Evolutionary conservation across 2,797 vertebrate genomes (phyloP), one percentile per base, ranked within the genome.

Genomic region (Triplophysa bombifrons): DNA sequence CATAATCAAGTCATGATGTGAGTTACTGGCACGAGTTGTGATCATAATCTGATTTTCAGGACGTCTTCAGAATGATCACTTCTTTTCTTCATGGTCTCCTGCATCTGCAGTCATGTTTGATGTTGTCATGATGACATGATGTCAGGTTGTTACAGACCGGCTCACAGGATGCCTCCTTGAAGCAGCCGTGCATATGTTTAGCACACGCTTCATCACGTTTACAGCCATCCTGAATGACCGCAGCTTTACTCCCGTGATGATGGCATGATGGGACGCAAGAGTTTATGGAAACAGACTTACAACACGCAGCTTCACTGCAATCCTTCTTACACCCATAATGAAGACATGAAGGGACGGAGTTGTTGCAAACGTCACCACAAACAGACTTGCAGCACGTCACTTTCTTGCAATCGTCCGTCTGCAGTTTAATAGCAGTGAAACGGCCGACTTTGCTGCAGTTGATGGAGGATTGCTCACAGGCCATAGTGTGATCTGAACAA

Each of bases 41-140:
- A 58, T 58, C 55, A 58, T 11, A 58, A 11, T 12, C 11, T 25
- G 56, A 11, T 27, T 30, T 60, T 13, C 22, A 27, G 12, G 22
- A 60, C 58, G 22, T 60, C 22, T 60, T 22, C 22, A 27, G 11
- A 11, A 27, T 27, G 14, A 25, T 27, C 13, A 6, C 58, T 60
- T 12, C 22, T 27, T 22, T 14, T 27, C 25, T 27, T 27, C 25
- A 27, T 60, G 22, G 22, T 27, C 8, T 25, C 56, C 12, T 30
- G 58, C 13, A 60, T 27, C 58, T 27, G 58, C 58, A 60, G 58
- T 73, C 41, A 27, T 27, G 30, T 44, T 73, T 13, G 30, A 56
- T 4, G n/a, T 2, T 22, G 12, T 60, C 38, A 27, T 60, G 14
- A 27, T 60, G 20, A 25, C 38, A 41, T 72, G 53, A 72, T 16